A percentile compares a stretch with the other conserved stretches of the same genome.
Conservation (phyloP, 2,888 invertebrate species). For the Ypsolopha scabrella region DNA sequence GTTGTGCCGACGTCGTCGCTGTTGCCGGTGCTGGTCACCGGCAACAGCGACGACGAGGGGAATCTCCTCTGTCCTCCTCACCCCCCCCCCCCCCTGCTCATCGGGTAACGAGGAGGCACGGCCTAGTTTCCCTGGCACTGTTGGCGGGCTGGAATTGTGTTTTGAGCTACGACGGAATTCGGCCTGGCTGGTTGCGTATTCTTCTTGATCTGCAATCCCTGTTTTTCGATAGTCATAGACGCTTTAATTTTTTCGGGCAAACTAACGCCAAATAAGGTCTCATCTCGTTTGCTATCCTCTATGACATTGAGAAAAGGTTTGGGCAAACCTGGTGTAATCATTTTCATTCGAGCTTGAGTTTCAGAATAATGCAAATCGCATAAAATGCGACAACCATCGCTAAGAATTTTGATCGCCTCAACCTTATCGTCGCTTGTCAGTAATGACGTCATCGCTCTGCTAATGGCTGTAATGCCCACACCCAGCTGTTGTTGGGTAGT, state of each 20-base stretch:
- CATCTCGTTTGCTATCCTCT: not conserved
- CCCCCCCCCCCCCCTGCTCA: conserved; percentile 1
- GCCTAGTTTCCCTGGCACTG: conserved; percentile 3
- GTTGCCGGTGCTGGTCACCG: not conserved
- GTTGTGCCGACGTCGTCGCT: not conserved
- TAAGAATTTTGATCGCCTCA: not conserved
- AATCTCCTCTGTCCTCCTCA: not conserved
- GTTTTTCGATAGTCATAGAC: conserved; percentile 1
- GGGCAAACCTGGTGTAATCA: not conserved
- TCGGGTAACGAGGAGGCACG: too few relatives aligned
- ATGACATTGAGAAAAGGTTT: not conserved
- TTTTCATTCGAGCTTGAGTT: not conserved
- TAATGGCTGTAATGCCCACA: conserved; percentile 9
- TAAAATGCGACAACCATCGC: not conserved
- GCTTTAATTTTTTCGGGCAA: conserved; percentile 1
- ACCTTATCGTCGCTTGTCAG: not conserved
- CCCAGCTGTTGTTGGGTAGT: conserved; percentile 11
- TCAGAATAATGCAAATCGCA: not conserved
- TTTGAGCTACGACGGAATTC: not conserved
- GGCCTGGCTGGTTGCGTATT: not conserved
- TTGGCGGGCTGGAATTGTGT: not conserved
- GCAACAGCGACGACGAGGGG: not conserved
- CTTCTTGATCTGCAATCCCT: conserved; percentile 1
- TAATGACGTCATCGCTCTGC: conserved; percentile 1
- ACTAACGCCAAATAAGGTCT: not conserved